Percentiles rank a stretch among this genome's conserved stretches.
Evolutionary conservation across 2,888 invertebrate genomes (phyloP).

Genomic region (Cephus sareptanus): DNA sequence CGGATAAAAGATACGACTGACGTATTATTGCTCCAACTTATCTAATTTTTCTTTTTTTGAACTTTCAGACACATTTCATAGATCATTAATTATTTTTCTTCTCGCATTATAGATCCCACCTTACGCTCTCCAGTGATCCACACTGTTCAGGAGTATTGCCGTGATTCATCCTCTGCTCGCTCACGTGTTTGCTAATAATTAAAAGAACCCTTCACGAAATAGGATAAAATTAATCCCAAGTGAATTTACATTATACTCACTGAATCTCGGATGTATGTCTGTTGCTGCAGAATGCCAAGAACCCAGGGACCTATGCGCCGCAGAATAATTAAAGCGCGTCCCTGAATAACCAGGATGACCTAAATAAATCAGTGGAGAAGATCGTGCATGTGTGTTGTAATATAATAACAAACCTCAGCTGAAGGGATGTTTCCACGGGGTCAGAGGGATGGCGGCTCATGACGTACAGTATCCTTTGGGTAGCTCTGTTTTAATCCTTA

Average conservation of each 20-base stretch:
- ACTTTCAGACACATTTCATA: neutral
- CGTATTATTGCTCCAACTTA: neutral
- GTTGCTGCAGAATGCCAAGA: neutral
- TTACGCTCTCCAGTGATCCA: neutral
- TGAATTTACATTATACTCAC: neutral
- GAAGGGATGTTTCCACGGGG: neutral
- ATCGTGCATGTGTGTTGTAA: neutral
- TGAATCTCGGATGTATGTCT: neutral
- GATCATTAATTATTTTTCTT: neutral
- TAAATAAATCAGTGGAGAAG: neutral
- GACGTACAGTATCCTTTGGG: neutral
- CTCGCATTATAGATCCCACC: neutral
- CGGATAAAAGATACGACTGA: neutral
- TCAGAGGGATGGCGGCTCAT: neutral
- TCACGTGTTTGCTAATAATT: neutral
- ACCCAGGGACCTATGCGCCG: neutral
- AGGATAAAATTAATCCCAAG: neutral
- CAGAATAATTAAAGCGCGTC: neutral
- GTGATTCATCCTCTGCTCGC: neutral
- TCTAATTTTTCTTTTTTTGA: neutral
- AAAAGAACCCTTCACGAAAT: neutral
- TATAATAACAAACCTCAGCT: neutral
- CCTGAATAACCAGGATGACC: neutral
- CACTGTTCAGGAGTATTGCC: neutral
- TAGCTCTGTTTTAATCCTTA: constrained; percentile 11